These are phyloP conservation scores for Cyanoramphus novaezelandiae DNA, from an alignment of 2,113 vertebrate genomes.

Conservation along the genomic window DNA sequence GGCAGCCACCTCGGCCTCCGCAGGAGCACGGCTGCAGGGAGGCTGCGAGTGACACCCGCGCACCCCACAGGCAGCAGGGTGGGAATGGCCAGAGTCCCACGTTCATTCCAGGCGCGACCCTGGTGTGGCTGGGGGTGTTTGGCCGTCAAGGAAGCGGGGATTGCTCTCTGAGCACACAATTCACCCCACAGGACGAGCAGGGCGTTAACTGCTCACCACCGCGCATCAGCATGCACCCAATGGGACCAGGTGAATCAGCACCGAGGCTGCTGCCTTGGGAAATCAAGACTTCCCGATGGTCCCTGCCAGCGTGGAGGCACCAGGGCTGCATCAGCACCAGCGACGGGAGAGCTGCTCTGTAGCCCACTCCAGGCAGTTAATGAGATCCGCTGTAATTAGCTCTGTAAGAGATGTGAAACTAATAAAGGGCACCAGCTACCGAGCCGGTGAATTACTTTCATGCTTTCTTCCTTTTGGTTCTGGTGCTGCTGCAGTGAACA, in stretches of 20 bases:
- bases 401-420: background rate
- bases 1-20: background rate
- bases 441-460: background rate
- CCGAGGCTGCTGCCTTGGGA: background rate
- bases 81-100: background rate
- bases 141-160: background rate
- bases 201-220: background rate
- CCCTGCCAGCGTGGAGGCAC: background rate
- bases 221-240: background rate
- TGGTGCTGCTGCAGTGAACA: background rate
- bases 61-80: background rate
- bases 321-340: background rate
- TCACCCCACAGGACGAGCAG: background rate
- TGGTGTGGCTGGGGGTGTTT: background rate
- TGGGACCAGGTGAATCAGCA: background rate
- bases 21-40: background rate
- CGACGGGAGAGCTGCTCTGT: background rate
- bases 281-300: background rate
- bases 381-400: conserved; percentile 13
- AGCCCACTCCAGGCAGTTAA: background rate
- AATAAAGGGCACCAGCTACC: background rate
- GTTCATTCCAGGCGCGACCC: background rate
- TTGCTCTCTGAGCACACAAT: background rate
- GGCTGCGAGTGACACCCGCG: background rate
- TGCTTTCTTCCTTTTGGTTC: background rate